These are phyloP conservation scores for Leptinotarsa peninsularis DNA, from an alignment of 2,888 invertebrate species.

Conservation along the genomic window DNA sequence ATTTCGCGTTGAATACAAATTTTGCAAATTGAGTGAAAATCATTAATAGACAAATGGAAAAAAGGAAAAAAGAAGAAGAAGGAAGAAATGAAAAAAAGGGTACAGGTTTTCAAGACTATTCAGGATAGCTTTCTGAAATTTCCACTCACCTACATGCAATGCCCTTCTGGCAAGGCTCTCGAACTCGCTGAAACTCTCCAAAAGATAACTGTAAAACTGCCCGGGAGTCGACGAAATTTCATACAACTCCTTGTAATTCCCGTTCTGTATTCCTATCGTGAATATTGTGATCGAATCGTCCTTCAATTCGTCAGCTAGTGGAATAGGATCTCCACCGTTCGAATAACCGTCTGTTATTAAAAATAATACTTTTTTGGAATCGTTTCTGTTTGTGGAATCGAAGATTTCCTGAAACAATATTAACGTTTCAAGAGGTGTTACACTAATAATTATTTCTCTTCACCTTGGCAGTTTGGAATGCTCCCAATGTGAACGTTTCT, in stretches of 20 bases:
- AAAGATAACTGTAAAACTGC: constrained; percentile 73
- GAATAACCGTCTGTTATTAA: constrained; percentile 79
- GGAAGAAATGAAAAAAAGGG: too few relatives aligned
- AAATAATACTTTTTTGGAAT: constrained; percentile 73
- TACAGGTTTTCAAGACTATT: too few relatives aligned
- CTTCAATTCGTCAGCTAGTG: constrained; percentile 71
- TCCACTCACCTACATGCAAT: constrained; percentile 72
- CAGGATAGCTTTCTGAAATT: too few relatives aligned
- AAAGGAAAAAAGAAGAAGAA: too few relatives aligned
- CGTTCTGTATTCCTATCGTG: constrained; percentile 73
- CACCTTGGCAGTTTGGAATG: constrained; percentile 73
- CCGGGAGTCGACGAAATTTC: constrained; percentile 75
- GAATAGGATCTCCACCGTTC: constrained; percentile 76
- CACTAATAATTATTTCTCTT: background rate
- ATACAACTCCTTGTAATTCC: constrained; percentile 73
- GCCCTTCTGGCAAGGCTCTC: constrained; percentile 77
- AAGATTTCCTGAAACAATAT: constrained; percentile 66
- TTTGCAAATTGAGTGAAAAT: too few relatives aligned
- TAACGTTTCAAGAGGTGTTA: background rate
- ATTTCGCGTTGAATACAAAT: too few relatives aligned
- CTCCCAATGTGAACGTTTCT: constrained; percentile 78
- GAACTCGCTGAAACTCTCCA: constrained; percentile 77
- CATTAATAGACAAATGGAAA: too few relatives aligned
- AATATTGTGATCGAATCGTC: constrained; percentile 70
- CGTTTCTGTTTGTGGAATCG: constrained; percentile 60